Percentiles rank a stretch among this genome's conserved stretches.
These are phyloP conservation scores for Metaphire vulgaris DNA, from an alignment of 1,140 invertebrate species.

Conservation along the genomic window DNA sequence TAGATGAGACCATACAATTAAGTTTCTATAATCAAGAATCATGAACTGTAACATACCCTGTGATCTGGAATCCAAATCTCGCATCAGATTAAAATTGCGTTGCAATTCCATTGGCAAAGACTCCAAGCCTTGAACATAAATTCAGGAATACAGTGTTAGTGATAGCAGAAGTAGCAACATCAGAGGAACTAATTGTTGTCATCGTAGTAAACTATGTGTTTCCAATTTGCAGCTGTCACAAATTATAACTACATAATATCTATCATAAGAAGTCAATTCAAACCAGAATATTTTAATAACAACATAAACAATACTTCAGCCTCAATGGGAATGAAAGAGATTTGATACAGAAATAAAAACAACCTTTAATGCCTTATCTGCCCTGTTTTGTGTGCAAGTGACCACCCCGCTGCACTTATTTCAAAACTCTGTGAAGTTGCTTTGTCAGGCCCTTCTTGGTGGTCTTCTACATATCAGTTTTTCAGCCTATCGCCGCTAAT, in stretches of 20 bases:
- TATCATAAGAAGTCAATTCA: neutral
- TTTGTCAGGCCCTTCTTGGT: too few species aligned
- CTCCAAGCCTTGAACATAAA: slow-evolving; percentile 68
- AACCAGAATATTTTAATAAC: too few species aligned
- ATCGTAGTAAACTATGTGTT: neutral
- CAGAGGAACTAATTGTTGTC: neutral
- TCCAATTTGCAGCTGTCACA: neutral
- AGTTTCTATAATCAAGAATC: neutral
- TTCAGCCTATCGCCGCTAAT: too few species aligned
- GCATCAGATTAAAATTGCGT: slow-evolving; percentile 90
- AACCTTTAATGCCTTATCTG: too few species aligned
- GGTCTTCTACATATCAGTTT: too few species aligned
- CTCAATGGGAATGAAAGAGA: too few species aligned
- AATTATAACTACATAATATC: neutral
- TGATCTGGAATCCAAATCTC: slow-evolving; percentile 83
- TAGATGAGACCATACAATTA: neutral
- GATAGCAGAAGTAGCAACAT: neutral
- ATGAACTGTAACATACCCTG: slow-evolving; percentile 51
- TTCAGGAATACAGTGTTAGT: slow-evolving; percentile 11
- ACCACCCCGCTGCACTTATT: too few species aligned
- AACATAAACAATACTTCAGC: too few species aligned
- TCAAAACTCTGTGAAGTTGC: too few species aligned
- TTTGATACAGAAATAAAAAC: too few species aligned
- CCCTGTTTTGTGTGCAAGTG: too few species aligned
- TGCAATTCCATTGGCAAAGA: slow-evolving; percentile 87